Evolutionary conservation across 2,113 vertebrate species (phyloP).

Genomic region (Paramisgurnus dabryanus): DNA sequence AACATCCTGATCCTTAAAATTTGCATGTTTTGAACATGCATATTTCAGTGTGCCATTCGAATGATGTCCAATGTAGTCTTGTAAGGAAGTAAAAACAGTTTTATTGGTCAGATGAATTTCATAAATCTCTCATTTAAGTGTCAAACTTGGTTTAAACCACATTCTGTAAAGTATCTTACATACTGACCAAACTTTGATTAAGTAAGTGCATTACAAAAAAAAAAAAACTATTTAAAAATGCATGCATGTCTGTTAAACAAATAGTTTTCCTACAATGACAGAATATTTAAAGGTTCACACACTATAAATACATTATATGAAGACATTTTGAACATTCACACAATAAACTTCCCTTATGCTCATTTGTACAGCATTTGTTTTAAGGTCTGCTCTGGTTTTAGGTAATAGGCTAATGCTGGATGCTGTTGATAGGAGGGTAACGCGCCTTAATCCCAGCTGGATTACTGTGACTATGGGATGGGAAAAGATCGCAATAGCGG

Average conservation of each 20-base stretch:
- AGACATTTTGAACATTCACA: too few relatives aligned
- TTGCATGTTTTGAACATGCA: not conserved
- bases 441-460: conserved; percentile 45
- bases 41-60: not conserved
- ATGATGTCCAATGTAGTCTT: not conserved
- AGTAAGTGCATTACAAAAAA: not conserved
- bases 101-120: not conserved
- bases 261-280: too few relatives aligned
- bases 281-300: too few relatives aligned
- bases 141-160: not conserved
- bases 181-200: not conserved
- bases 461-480: conserved; percentile 29
- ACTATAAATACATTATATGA: too few relatives aligned
- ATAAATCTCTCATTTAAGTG: not conserved
- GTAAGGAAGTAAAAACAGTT: not conserved
- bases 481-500: conserved; percentile 15
- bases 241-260: too few relatives aligned
- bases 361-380: not conserved
- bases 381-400: not conserved
- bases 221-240: too few relatives aligned
- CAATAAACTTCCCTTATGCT: not conserved
- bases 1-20: not conserved
- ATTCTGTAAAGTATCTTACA: not conserved
- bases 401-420: not conserved
- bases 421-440: conserved; percentile 48